These are phyloP conservation scores for Zaprionus capensis DNA, from an alignment of 1,140 invertebrate species.

Conservation along the genomic window DNA sequence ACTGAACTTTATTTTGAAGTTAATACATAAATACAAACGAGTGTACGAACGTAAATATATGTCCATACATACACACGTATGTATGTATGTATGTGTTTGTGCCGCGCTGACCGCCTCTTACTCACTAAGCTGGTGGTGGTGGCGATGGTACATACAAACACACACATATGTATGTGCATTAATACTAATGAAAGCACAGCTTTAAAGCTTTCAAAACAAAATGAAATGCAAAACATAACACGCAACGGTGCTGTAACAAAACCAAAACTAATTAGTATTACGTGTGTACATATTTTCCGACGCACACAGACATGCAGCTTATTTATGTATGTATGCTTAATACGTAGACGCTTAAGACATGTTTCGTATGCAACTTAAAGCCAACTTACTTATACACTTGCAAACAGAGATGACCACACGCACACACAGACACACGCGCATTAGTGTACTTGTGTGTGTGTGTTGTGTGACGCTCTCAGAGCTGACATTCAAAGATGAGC, in stretches of 20 bases:
- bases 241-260: slow-evolving; percentile 79
- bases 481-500: slow-evolving; percentile 70
- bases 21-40: slow-evolving; percentile 58
- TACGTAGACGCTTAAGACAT: slow-evolving; percentile 53
- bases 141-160: neutral
- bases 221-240: slow-evolving; percentile 79
- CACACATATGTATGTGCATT: slow-evolving; percentile 28
- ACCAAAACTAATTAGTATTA: slow-evolving; percentile 77
- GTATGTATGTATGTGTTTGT: slow-evolving; percentile 17
- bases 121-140: slow-evolving; percentile 22
- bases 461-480: slow-evolving; percentile 42
- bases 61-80: slow-evolving; percentile 25
- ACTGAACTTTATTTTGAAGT: slow-evolving; percentile 81
- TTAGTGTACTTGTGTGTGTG: neutral
- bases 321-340: slow-evolving; percentile 20
- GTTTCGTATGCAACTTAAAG: slow-evolving; percentile 62
- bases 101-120: slow-evolving; percentile 36
- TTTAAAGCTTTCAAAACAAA: slow-evolving; percentile 78
- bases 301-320: slow-evolving; percentile 16
- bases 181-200: slow-evolving; percentile 73
- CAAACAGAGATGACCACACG: slow-evolving; percentile 12
- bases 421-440: slow-evolving; percentile 11
- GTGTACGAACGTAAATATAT: slow-evolving; percentile 37
- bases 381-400: slow-evolving; percentile 35
- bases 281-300: slow-evolving; percentile 61